Percentiles rank a stretch among this genome's conserved stretches.
Conservation (phyloP, 1,140 invertebrate species). For the Drosophila chauvacae region DNA sequence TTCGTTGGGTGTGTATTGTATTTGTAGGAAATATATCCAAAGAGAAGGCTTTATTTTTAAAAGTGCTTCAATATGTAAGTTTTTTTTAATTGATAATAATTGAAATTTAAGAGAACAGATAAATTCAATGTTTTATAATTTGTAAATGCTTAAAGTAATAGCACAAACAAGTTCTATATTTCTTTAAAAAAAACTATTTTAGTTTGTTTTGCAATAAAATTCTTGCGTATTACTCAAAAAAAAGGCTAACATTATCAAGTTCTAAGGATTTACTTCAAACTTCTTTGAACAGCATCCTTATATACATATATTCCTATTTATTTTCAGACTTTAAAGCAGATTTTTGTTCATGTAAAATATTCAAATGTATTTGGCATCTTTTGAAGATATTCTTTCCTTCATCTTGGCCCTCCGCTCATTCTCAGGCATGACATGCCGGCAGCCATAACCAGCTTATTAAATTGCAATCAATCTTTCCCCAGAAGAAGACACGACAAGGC, state of each 20-base stretch:
- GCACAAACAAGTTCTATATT: no score
- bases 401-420: neutral
- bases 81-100: neutral
- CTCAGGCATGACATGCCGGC: neutral
- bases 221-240: neutral
- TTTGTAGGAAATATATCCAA: no score
- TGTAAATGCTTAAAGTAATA: neutral
- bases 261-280: neutral
- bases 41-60: neutral
- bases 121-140: neutral
- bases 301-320: neutral
- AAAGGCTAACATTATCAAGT: no score
- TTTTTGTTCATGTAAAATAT: neutral
- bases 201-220: neutral
- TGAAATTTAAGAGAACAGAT: neutral
- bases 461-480: constrained; percentile 49
- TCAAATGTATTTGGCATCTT: neutral
- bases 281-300: neutral
- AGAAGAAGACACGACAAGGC: constrained; percentile 10
- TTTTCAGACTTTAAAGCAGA: neutral
- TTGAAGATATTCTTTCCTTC: neutral
- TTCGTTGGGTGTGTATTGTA: neutral
- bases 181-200: no score
- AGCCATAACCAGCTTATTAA: constrained; percentile 44
- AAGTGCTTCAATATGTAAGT: neutral